Base-by-base conservation (phyloP, 2,113 vertebrate species). In the Megalops atlanticus region DNA sequence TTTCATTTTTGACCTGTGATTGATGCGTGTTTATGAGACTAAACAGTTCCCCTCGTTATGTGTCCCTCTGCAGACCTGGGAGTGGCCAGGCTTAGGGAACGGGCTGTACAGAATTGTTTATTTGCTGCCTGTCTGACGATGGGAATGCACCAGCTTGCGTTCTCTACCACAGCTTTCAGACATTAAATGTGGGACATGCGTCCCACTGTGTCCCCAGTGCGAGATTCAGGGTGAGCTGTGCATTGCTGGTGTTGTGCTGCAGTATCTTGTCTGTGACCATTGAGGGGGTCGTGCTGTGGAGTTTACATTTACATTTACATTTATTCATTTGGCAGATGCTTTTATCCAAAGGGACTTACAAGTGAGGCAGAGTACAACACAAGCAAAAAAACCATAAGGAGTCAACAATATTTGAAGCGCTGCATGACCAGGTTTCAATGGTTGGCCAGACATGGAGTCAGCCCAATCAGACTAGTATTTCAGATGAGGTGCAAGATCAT, bases 101-200 rank as follows among this genome's bases (percentile, higher is more conserved):
- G 92, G 88, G 86, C 85, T 90, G 89, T 93, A 90, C n/a, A n/a
- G 91, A 90, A 92, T 91, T 93, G 94, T 94, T 93, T 94, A 95
- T 95, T 94, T 95, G 93, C 93, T 93, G 94, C 93, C 92, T 94
- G 94, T 92, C 92, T 92, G 92, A 93, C 94, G 94, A 94, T 90
- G 93, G 89, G 94, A 94, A 94, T 94, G 93, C 92, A 93, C 92
- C 93, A 92, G 93, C 91, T 92, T 91, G 92, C 77, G 87, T 84
- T 88, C 92, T 92, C 89, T 94, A 91, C 92, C 93, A 91, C 92
- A 93, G 93, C 91, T 91, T 94, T 94, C 91, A 91, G 93, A 89
- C 89, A 88, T 90, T 92, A 92, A 92, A 92, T 93, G 91, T 91
- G 88, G 90, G 90, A 88, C 84, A 90, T 85, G 88, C 94, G 94